Evolutionary conservation across 1,140 invertebrate genomes (phyloP).

Genomic region (Drosophila mauritiana): DNA sequence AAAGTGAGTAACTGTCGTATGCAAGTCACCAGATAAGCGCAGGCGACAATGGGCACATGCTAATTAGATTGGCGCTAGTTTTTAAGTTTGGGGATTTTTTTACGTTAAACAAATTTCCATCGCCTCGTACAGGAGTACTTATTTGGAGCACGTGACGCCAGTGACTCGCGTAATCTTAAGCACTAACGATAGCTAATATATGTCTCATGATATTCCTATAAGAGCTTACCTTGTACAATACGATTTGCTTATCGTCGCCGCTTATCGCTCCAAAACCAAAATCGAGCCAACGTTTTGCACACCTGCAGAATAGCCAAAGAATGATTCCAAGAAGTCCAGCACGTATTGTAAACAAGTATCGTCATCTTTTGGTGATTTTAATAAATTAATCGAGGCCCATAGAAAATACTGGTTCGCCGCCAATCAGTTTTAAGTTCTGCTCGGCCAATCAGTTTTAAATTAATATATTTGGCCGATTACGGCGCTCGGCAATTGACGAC

Average conservation of each 20-base stretch:
- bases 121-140: constrained; percentile 4
- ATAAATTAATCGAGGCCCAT: constrained; percentile 56
- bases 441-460: constrained; percentile 70
- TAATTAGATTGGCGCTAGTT: neutral
- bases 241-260: constrained; percentile 56
- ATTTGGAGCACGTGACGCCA: constrained; percentile 40
- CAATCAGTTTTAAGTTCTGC: constrained; percentile 68
- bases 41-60: constrained; percentile 4
- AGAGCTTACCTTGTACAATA: constrained; percentile 33
- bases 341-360: constrained; percentile 63
- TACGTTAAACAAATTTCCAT: neutral
- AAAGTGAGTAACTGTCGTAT: constrained; percentile 29
- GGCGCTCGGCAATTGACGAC: constrained; percentile 53
- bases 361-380: constrained; percentile 63
- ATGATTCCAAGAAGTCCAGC: constrained; percentile 22
- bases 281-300: constrained; percentile 42
- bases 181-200: constrained; percentile 50
- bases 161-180: constrained; percentile 19
- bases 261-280: constrained; percentile 40
- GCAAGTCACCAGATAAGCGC: constrained; percentile 12
- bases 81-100: constrained; percentile 12
- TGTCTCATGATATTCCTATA: constrained; percentile 65
- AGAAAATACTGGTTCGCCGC: constrained; percentile 9
- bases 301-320: constrained; percentile 49
- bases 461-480: constrained; percentile 61